A percentile compares a stretch with the other conserved stretches of the same genome.
Conservation (phyloP, 2,797 vertebrate genomes). For the Masticophis lateralis region DNA sequence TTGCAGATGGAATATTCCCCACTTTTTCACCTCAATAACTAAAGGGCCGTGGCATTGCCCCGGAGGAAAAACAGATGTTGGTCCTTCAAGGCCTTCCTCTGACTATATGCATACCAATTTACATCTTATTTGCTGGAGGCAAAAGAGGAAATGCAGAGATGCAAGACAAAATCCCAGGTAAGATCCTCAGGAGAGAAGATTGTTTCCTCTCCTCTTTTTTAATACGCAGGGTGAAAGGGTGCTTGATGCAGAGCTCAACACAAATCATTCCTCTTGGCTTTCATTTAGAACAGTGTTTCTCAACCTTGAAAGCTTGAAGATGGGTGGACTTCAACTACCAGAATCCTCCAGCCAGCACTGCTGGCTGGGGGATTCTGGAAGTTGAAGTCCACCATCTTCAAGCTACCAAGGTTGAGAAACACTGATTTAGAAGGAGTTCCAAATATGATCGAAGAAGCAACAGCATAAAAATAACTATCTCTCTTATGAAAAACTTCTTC, state of each 20-base stretch:
- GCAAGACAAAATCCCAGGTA: neutral
- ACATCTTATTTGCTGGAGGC: constrained; percentile 30
- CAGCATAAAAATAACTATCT: neutral
- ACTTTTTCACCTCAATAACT: constrained; percentile 66
- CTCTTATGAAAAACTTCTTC: neutral
- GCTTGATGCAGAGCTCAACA: neutral
- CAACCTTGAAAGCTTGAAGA: too few species aligned
- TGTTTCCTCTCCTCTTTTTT: neutral
- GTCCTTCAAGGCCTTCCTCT: constrained; percentile 23
- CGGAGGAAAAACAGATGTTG: constrained; percentile 38
- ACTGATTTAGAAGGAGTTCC: too few species aligned
- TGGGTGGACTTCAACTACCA: too few species aligned
- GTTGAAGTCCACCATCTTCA: too few species aligned
- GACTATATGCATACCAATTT: constrained; percentile 17
- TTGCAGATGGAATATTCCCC: constrained; percentile 59
- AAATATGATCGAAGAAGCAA: neutral
- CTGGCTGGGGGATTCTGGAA: too few species aligned
- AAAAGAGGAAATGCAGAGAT: neutral
- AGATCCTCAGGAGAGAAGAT: neutral
- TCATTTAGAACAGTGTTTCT: too few species aligned
- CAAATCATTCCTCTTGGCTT: neutral
- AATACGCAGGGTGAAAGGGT: neutral
- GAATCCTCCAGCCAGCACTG: too few species aligned
- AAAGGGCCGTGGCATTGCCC: constrained; percentile 56
- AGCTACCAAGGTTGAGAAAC: too few species aligned